These are phyloP conservation scores for Prunella fulvescens DNA, from an alignment of 2,113 vertebrate species.

Conservation along the genomic window DNA sequence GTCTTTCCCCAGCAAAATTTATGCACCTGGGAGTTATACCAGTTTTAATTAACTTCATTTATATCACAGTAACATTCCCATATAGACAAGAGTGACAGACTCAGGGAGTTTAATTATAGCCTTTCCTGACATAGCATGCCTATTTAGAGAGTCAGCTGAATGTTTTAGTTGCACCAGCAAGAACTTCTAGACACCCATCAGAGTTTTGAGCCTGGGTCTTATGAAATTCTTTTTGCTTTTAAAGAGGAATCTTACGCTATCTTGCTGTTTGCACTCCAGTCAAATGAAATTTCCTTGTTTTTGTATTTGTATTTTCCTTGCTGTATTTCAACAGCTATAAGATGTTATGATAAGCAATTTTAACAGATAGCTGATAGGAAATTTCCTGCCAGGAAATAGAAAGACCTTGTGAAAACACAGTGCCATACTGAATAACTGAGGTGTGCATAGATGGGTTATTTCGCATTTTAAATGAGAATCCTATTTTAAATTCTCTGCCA, in stretches of 20 bases:
- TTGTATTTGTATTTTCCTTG: neutral
- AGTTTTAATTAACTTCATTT: constrained; percentile 3
- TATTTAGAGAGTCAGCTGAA: neutral
- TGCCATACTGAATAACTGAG: neutral
- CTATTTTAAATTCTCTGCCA: neutral
- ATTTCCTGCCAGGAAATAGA: neutral
- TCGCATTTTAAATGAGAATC: neutral
- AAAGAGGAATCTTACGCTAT: neutral
- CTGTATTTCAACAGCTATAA: neutral
- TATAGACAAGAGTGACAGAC: neutral
- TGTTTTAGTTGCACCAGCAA: neutral
- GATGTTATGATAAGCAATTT: neutral
- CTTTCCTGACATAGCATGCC: neutral
- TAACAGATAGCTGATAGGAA: neutral
- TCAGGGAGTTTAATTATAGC: constrained; percentile 4
- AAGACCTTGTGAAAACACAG: neutral
- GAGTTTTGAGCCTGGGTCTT: neutral
- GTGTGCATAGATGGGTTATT: neutral
- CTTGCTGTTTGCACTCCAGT: neutral
- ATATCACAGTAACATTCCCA: neutral
- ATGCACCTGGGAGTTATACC: neutral
- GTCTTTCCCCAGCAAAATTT: neutral
- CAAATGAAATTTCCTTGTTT: neutral
- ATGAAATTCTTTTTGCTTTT: neutral
- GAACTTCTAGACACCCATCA: neutral